Base-by-base conservation (phyloP, 2,888 invertebrate species). In the Amphipoea oculea region DNA sequence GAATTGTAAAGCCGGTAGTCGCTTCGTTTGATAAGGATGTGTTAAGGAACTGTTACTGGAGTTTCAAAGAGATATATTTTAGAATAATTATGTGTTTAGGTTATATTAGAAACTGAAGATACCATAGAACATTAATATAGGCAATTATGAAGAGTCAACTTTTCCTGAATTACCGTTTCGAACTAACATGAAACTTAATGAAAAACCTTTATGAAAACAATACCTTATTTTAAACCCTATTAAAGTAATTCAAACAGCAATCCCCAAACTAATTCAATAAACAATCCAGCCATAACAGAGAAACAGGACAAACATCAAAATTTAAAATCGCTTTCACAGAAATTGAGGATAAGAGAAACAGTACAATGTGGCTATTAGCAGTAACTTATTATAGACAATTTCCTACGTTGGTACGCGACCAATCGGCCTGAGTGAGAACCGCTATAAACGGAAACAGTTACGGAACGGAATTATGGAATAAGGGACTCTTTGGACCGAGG, bases 381-480 rank as follows among this genome's bases (percentile, higher is more conserved):
- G 92, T 95, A 94, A 95, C 91, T 95, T 94, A 94, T 94, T 94
- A 94, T 93, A 91, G 94, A 94, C 94, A 94, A 95, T 95, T 94
- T 94, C 94, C 94, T 94, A 92, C 92, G 90, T 92, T 92, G 90
- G 91, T 93, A 93, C 90, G 92, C 92, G 94, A 95, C 94, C 96
- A 96, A 96, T 96, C 93, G 93, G 89, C 87, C 92, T 94, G 95
- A 96, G 96, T 95, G 94, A 95, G 93, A 94, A 92, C 89, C 91
- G 92, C 94, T 91, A 94, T 95, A 95, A 95, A 94, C 87, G 94
- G 94, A 95, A 94, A 94, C 94, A 90, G 93, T 93, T 93, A 93
- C 92, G 90, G 92, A 90, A 90, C 88, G 91, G 91, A 92, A 92
- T 93, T 92, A 94, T 92, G 90, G 91, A 92, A 91, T 86, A 82